Evolutionary conservation across 2,113 vertebrate species (phyloP).

Genomic region (Phrynosoma platyrhinos): DNA sequence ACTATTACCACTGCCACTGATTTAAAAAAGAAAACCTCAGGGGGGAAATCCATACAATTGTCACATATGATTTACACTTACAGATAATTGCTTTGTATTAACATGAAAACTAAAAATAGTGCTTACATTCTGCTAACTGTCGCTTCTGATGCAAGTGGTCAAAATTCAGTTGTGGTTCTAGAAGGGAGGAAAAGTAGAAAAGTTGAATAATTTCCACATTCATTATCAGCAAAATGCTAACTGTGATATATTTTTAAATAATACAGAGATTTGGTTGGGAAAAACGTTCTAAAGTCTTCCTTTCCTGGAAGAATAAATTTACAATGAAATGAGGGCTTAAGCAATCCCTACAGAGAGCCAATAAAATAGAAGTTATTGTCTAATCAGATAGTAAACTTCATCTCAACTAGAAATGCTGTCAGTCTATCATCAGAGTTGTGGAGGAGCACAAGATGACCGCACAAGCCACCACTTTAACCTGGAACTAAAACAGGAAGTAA

Average conservation of each 20-base stretch:
- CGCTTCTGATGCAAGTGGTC: slow-evolving; percentile 89
- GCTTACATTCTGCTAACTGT: slow-evolving; percentile 86
- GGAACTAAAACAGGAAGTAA: slow-evolving; percentile 75
- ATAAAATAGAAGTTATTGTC: slow-evolving; percentile 53
- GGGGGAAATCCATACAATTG: neutral
- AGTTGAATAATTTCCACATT: slow-evolving; percentile 18
- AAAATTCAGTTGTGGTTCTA: slow-evolving; percentile 76
- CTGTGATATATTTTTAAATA: slow-evolving; percentile 35
- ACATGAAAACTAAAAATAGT: slow-evolving; percentile 47
- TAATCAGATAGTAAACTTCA: slow-evolving; percentile 68
- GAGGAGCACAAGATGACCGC: slow-evolving; percentile 61
- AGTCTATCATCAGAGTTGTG: slow-evolving; percentile 73
- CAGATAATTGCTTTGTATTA: slow-evolving; percentile 14
- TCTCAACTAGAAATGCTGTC: slow-evolving; percentile 58
- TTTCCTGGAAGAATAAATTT: slow-evolving; percentile 49
- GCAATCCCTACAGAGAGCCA: slow-evolving; percentile 59
- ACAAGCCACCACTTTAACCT: slow-evolving; percentile 61
- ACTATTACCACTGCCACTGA: neutral
- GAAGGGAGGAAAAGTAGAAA: slow-evolving; percentile 32
- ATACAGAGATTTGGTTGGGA: slow-evolving; percentile 44
- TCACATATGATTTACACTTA: neutral
- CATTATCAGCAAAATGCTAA: slow-evolving; percentile 57
- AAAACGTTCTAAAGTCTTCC: slow-evolving; percentile 32
- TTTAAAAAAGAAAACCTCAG: neutral
- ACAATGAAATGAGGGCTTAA: slow-evolving; percentile 65